Base-by-base conservation (phyloP, 2,113 vertebrate species). In the Pollachius pollachius region DNA sequence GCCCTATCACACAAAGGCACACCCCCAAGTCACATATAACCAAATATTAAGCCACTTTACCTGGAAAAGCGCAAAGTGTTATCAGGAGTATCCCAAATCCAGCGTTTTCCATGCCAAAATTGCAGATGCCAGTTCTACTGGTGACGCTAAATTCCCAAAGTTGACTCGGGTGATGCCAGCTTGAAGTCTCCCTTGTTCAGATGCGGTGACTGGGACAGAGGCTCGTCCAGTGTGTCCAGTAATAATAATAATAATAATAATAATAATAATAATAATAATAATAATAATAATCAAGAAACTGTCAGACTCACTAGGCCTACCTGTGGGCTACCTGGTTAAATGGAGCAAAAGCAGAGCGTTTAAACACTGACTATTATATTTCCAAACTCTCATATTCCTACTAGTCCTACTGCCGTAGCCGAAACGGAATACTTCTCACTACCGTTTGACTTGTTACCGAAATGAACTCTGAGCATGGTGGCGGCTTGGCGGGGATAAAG, bases 401-500 rank as follows among this genome's bases (percentile, higher is more conserved):
- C 12, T 15, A 65, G 41, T n/a, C 84, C 76, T 81, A 81, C 76
- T 76, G 75, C 62, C 69, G 48, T 65, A 65, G 21, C 41, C 23
- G 18, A 9, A 60, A 65, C 15, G 30, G 30, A 34, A 34, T 72
- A 5, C 58, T 17, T 34, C 54, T 21, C 68, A 62, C 64, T 65
- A 65, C 79, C 60, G 72, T 52, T 48, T 41, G 78, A 52, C 58
- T 37, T 75, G 62, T 41, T 72, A 13, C 5, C 63, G 59, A 78
- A 63, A 71, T 65, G 81, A 79, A 68, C 68, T 70, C 69, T 68
- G 41, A 74, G 80, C 74, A 65, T 71, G 75, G 63, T 62, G 71
- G 69, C 71, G 72, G 84, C 81, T 87, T 64, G 80, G 64, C 64
- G 71, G 72, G 80, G 85, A 87, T 90, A 88, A 89, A 89, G 88